Percentiles rank a stretch among this genome's conserved stretches.
Evolutionary conservation across 2,888 invertebrate species (phyloP).

Genomic region (Sarcophaga carnaria): DNA sequence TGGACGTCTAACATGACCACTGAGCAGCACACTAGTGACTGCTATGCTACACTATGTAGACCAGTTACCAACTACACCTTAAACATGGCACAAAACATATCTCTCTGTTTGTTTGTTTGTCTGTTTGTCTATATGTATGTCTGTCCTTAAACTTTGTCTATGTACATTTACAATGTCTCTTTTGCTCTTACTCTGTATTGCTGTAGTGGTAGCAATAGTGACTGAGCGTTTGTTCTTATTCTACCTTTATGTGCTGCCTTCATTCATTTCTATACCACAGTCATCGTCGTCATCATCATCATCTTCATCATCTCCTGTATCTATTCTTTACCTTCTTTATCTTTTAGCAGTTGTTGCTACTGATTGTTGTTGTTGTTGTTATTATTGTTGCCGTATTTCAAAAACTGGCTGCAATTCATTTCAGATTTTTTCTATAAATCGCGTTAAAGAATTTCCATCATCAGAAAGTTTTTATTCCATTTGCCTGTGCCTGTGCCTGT

Average conservation of each 20-base stretch:
- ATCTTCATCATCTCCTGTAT: slow-evolving; percentile 26
- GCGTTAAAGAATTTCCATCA: slow-evolving; percentile 69
- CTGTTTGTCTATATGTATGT: slow-evolving; percentile 29
- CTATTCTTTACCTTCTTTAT: not conserved
- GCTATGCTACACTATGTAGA: slow-evolving; percentile 39
- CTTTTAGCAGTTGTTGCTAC: no score
- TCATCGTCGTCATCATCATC: not conserved
- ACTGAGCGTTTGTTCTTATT: slow-evolving; percentile 53
- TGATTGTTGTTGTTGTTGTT: not conserved
- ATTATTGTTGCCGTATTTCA: slow-evolving; percentile 30
- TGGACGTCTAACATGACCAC: slow-evolving; percentile 70
- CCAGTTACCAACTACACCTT: slow-evolving; percentile 29
- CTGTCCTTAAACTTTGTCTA: not conserved
- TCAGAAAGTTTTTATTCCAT: slow-evolving; percentile 57
- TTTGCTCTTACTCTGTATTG: not conserved
- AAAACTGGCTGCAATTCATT: slow-evolving; percentile 57
- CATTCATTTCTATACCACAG: slow-evolving; percentile 10
- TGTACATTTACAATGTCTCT: no score
- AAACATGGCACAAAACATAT: slow-evolving; percentile 43
- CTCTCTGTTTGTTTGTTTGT: slow-evolving; percentile 17
- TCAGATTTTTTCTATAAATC: slow-evolving; percentile 60
- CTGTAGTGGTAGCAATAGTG: not conserved
- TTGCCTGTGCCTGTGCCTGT: slow-evolving; percentile 31
- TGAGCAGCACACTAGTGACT: slow-evolving; percentile 61
- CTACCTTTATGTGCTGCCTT: slow-evolving; percentile 4